phyloP scores from a whole-genome alignment of 2,797 vertebrate species.

The Uromys caudimaculatus region DNA sequence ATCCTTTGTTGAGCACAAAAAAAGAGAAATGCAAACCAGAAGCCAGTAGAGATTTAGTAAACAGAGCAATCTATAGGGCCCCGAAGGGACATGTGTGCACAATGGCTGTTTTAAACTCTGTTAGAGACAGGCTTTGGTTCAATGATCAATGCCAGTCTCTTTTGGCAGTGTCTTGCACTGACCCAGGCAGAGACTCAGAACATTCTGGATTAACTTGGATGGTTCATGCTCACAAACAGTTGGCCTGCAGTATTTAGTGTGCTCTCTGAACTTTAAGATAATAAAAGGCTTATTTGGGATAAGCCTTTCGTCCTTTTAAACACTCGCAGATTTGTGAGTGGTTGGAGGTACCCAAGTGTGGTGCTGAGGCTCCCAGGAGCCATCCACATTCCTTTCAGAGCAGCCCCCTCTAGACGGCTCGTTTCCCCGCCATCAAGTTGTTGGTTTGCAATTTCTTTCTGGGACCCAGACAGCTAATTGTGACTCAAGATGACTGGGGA shows the following conservation, averaged over 20 bases:
- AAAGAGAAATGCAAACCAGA: constrained; percentile 65
- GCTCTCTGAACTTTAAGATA: background rate
- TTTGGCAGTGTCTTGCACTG: background rate
- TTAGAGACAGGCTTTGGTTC: background rate
- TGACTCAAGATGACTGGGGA: background rate
- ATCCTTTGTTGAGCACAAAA: constrained; percentile 58
- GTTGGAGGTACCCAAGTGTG: accelerated
- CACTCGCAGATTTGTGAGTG: background rate
- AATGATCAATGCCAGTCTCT: background rate
- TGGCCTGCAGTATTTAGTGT: background rate
- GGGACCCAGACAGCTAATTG: background rate
- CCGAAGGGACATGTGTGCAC: background rate
- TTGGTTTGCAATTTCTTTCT: background rate
- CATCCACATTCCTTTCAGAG: background rate
- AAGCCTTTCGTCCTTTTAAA: background rate
- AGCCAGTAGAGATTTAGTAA: constrained; percentile 59
- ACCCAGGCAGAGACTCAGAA: background rate
- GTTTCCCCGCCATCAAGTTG: background rate
- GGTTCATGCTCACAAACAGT: background rate
- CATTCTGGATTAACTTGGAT: constrained; percentile 1
- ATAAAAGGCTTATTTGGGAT: background rate
- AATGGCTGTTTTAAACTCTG: background rate
- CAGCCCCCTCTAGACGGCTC: too few relatives aligned
- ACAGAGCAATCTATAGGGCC: background rate
- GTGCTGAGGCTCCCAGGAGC: background rate